Evolutionary conservation across 2,888 invertebrate species (phyloP).

Genomic region (Hyposoter dolosus): DNA sequence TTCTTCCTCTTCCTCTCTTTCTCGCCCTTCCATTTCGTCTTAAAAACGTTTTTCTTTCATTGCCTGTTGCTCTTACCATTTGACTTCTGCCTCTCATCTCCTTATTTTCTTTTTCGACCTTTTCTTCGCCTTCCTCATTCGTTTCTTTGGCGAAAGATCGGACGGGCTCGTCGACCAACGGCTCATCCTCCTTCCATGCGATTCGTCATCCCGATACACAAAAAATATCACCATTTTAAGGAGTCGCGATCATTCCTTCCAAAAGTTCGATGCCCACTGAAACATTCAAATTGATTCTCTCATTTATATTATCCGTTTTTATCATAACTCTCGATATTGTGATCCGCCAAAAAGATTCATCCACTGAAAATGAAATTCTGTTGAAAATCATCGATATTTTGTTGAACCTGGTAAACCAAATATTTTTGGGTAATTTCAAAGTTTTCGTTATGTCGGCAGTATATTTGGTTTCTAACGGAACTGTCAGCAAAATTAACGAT

Average conservation of each 20-base stretch:
- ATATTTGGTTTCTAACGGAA: too few species aligned
- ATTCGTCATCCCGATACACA: background rate
- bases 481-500: too few species aligned
- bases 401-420: too few species aligned
- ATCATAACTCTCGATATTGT: background rate
- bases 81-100: constrained; percentile 39
- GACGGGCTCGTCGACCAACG: constrained; percentile 22
- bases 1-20: constrained; percentile 38
- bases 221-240: constrained; percentile 12
- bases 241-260: background rate
- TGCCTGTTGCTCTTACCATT: constrained; percentile 50
- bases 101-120: constrained; percentile 14
- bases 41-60: constrained; percentile 45
- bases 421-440: too few species aligned
- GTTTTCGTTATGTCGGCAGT: too few species aligned
- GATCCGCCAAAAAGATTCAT: too few species aligned
- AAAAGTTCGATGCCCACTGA: background rate
- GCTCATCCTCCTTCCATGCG: constrained; percentile 13
- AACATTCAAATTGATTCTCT: background rate
- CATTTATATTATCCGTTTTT: background rate
- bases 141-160: constrained; percentile 33
- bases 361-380: too few species aligned
- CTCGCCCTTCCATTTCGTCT: constrained; percentile 23
- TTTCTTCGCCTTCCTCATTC: constrained; percentile 36
- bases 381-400: too few species aligned